These are phyloP conservation scores for Aplidium turbinatum DNA, from an alignment of 23 tunicate genomes.

Conservation along the genomic window DNA sequence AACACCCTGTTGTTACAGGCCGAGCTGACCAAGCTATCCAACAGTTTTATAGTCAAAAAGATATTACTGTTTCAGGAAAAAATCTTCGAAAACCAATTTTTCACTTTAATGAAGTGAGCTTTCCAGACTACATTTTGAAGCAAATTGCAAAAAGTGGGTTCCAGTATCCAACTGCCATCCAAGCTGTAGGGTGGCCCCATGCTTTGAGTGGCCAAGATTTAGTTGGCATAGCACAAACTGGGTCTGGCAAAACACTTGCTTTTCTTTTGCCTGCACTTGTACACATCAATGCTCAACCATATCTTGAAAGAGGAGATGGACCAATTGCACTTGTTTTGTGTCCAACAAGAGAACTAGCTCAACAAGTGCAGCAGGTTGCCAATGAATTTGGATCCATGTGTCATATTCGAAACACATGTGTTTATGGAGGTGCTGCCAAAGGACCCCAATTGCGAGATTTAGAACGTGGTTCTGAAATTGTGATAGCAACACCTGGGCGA, in stretches of 20 bases:
- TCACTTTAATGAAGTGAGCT: conserved; percentile 68
- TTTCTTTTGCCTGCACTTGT: conserved; percentile 92
- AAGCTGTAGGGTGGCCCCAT: conserved; percentile 95
- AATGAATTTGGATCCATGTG: conserved; percentile 75
- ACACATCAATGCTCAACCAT: conserved; percentile 98
- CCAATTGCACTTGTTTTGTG: conserved; percentile 95
- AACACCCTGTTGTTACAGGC: conserved; percentile 60
- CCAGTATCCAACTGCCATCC: conserved; percentile 87
- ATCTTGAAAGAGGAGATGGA: conserved; percentile 96
- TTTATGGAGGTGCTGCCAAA: conserved; percentile 98
- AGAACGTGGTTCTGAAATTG: conserved; percentile 96
- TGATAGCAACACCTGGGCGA: conserved; percentile 97
- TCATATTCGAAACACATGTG: conserved; percentile 86
- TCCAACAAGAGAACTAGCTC: conserved; percentile 99
- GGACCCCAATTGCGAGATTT: conserved; percentile 94
- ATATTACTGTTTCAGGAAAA: conserved; percentile 60
- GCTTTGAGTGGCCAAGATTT: conserved; percentile 84
- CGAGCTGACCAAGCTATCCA: conserved; percentile 49
- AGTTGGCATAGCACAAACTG: conserved; percentile 98
- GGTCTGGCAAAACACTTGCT: conserved; percentile 97
- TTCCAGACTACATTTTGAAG: conserved; percentile 77
- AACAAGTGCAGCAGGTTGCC: conserved; percentile 94
- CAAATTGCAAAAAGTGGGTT: conserved; percentile 53
- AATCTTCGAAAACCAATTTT: conserved; percentile 73
- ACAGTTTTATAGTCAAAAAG: conserved; percentile 54